These are phyloP conservation scores for Heliconius cydno DNA, from an alignment of 2,888 invertebrate species.

Conservation along the genomic window DNA sequence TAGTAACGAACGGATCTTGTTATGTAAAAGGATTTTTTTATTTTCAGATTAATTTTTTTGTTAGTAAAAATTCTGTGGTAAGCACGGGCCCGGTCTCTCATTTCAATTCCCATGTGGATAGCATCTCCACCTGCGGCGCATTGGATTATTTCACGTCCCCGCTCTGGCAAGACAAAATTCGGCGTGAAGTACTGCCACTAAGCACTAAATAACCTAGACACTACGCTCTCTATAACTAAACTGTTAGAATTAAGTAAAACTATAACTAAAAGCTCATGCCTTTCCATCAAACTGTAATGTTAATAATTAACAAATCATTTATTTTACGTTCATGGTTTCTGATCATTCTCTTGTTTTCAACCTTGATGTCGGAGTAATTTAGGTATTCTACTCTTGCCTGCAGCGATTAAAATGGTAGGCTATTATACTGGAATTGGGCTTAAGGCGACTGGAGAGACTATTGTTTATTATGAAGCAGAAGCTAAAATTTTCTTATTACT, in stretches of 20 bases:
- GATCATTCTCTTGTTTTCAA: not conserved
- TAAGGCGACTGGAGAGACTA: conserved; percentile 10
- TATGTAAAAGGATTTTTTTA: too few species aligned
- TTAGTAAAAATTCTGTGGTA: too few species aligned
- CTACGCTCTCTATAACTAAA: not conserved
- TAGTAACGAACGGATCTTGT: too few species aligned
- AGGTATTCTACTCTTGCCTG: not conserved
- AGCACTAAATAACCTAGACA: too few species aligned
- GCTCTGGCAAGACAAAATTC: too few species aligned
- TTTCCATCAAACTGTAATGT: not conserved
- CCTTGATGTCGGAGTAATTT: not conserved
- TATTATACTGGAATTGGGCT: conserved; percentile 17
- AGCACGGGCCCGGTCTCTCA: too few species aligned
- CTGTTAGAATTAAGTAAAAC: not conserved
- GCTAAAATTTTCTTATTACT: not conserved
- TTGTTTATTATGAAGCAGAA: conserved; percentile 17
- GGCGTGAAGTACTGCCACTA: too few species aligned
- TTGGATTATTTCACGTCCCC: too few species aligned
- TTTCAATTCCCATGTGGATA: too few species aligned
- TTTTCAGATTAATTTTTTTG: too few species aligned
- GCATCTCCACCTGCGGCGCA: too few species aligned
- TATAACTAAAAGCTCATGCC: not conserved
- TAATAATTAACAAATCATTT: not conserved
- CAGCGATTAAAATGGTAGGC: conserved; percentile 5
- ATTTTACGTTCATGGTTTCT: not conserved